phyloP scores from a whole-genome alignment of 2,113 vertebrate genomes.

The Choloepus hoffmanni region DNA sequence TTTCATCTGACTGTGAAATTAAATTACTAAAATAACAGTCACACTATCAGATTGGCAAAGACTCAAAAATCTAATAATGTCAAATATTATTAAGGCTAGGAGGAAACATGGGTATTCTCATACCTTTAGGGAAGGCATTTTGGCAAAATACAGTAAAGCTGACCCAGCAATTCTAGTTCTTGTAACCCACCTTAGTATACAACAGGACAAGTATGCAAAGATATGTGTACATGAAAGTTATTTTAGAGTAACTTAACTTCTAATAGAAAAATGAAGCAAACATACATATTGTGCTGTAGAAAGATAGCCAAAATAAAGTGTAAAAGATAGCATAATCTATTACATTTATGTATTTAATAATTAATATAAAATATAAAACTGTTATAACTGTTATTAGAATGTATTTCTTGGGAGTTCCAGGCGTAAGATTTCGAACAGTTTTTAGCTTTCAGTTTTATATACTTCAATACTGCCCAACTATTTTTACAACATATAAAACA shows the following conservation, averaged over 20 bases:
- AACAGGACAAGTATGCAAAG: not conserved
- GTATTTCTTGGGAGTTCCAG: not conserved
- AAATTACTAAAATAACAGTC: constrained; percentile 5
- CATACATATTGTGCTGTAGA: not conserved
- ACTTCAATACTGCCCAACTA: not conserved
- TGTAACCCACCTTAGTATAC: not conserved
- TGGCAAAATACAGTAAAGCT: constrained; percentile 5
- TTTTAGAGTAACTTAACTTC: not conserved
- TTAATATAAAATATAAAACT: not conserved
- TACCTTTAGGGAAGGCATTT: constrained; percentile 10
- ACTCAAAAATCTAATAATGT: constrained; percentile 34
- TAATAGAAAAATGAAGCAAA: constrained; percentile 23
- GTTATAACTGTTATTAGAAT: constrained; percentile 35
- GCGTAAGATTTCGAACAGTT: not conserved
- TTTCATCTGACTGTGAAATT: constrained; percentile 58
- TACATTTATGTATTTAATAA: constrained; percentile 45
- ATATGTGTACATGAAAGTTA: not conserved
- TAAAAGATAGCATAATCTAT: not conserved
- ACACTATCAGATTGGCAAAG: not conserved
- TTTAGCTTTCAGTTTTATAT: constrained; percentile 31
- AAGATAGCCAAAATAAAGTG: constrained; percentile 28
- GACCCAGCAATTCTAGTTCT: constrained; percentile 23
- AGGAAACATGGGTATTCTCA: constrained; percentile 7
- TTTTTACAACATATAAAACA: constrained; percentile 19
- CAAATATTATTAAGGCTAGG: constrained; percentile 2